Base-by-base conservation (phyloP, 2,888 invertebrate genomes). In the Fragum sueziense region DNA sequence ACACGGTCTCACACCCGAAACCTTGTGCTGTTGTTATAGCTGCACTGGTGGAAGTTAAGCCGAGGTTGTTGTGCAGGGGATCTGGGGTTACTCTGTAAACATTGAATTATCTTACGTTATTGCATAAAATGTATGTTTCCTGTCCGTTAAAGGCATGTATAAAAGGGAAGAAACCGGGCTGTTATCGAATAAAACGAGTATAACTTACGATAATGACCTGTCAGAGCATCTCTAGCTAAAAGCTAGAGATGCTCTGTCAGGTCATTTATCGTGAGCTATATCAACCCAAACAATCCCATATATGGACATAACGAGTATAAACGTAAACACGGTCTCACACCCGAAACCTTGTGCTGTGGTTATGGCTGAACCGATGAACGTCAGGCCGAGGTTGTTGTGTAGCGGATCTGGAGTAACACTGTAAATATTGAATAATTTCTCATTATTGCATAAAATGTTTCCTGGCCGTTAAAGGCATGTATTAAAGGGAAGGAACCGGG, bases 251-350 rank as follows among this genome's bases (percentile, higher is more conserved):
- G n/a, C n/a, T n/a, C n/a, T n/a, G n/a, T n/a, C n/a, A n/a, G n/a
- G n/a, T n/a, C n/a, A n/a, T n/a, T n/a, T n/a, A n/a, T n/a, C n/a
- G n/a, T n/a, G n/a, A n/a, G n/a, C n/a, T n/a, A n/a, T n/a, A n/a
- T n/a, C n/a, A 9, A 11, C 41, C 41, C 9, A 17, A 41, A 41
- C 41, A 41, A 41, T 41, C 3, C 92, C 93, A 92, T 97, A 97
- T 20, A 98, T 97, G 4, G 97, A 97, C 83, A 97, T 94, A 27
- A 98, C 95, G 79, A 98, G 95, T n/a, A 97, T 95, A 91, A 98
- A 96, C 65, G 98, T 97, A 87, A 97, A 96, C 89, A 98, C 93
- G 0, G 96, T 95, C 93, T 98, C 98, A 79, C 97, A 95, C 54
- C 97, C 94, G 74, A 98, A 94, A 0, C 96, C 98, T 94, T 97